A percentile compares a stretch with the other conserved stretches of the same genome.
phyloP scores from a whole-genome alignment of 2,797 vertebrate species.

The Pygocentrus nattereri region DNA sequence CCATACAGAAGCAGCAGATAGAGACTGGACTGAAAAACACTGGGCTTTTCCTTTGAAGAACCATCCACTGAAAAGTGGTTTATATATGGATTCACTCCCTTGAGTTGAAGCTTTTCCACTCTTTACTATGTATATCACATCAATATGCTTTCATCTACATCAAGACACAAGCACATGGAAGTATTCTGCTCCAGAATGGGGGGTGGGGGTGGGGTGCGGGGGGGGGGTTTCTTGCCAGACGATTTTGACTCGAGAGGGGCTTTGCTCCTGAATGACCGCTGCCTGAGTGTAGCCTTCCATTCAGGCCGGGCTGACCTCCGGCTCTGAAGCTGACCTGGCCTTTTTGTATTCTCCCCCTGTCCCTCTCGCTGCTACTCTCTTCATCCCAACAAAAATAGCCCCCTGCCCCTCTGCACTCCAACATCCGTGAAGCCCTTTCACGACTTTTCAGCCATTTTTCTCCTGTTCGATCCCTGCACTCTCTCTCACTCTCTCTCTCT shows the following conservation, averaged over 20 bases:
- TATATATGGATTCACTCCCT: no score
- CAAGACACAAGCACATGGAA: neutral
- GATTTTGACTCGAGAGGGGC: constrained; percentile 46
- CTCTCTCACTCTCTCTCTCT: constrained; percentile 60
- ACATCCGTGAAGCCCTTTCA: constrained; percentile 71
- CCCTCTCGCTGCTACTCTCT: constrained; percentile 45
- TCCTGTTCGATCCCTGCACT: constrained; percentile 72
- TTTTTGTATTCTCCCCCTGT: constrained; percentile 68
- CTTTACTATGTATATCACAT: no score
- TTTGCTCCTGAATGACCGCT: constrained; percentile 55
- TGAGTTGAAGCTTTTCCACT: no score
- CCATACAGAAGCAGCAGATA: no score
- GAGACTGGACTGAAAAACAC: no score
- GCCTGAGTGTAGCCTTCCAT: constrained; percentile 50
- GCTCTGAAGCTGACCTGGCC: constrained; percentile 74
- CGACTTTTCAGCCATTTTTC: constrained; percentile 80
- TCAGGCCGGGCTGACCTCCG: constrained; percentile 71
- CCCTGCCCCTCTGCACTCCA: constrained; percentile 51
- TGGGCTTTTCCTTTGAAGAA: no score
- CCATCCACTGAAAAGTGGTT: no score
- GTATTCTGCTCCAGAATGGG: neutral
- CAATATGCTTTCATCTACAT: neutral
- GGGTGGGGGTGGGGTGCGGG: no score
- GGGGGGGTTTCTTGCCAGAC: constrained; percentile 51
- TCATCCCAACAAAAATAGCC: constrained; percentile 56